Evolutionary conservation across 2,888 invertebrate genomes (phyloP), one percentile per base, ranked within the genome.

Genomic region (Sepiola atlantica): DNA sequence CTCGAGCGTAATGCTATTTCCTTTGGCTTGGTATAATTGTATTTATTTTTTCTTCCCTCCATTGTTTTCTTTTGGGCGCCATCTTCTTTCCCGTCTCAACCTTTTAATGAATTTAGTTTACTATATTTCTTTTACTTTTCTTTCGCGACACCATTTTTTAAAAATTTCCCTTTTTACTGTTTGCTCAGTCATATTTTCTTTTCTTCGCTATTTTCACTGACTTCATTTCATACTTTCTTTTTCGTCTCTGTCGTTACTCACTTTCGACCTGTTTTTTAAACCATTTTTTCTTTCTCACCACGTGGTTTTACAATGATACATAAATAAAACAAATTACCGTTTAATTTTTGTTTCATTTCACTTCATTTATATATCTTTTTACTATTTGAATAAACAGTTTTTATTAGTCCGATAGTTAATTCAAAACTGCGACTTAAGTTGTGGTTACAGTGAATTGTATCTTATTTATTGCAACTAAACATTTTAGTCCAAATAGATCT

Each of bases 401-500:
- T 77, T 77, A 77, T 77, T 77, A 77, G 77, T 16, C 32, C 77
- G 77, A 77, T 8, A 77, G 77, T 77, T 77, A 14, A 77, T n/a
- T 77, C n/a, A 18, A 77, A 18, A 32, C 3, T n/a, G 14, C n/a
- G n/a, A 32, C 77, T 77, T 77, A 77, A 77, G 77, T 77, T 77
- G 77, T 77, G n/a, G 77, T 77, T 77, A n/a, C 16, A 1, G 77
- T 77, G 77, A n/a, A 77, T n/a, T 32, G 20, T n/a, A 77, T 16
- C 77, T n/a, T 77, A n/a, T 77, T 77, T 77, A 77, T 77, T 77
- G 77, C 77, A 77, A n/a, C 77, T n/a, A 77, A 77, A 77, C n/a
- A 77, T 77, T 77, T 77, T n/a, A 77, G 32, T n/a, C 77, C n/a
- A n/a, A 45, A 14, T 77, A n/a, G 14, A 77, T 77, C 77, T 21